Conservation (phyloP, 1,140 invertebrate species). For the Drosophila albomicans region DNA sequence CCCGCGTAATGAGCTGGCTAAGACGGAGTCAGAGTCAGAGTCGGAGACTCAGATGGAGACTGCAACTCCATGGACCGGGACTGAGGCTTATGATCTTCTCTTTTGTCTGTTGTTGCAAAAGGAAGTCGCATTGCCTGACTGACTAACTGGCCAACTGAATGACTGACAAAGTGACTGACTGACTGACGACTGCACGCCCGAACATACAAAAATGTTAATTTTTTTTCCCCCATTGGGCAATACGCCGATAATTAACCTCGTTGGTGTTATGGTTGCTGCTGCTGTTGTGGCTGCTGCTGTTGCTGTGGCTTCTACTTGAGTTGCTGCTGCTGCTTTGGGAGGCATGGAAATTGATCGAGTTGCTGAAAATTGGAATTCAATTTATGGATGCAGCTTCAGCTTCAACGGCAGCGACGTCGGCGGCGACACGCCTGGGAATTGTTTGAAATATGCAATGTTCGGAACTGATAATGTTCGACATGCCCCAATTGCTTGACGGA, state of each 20-base stretch:
- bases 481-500: slow-evolving; percentile 4
- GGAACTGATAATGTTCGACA: slow-evolving; percentile 39
- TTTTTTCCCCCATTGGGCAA: slow-evolving; percentile 68
- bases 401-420: no score
- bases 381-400: slow-evolving; percentile 53
- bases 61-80: slow-evolving; percentile 29
- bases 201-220: slow-evolving; percentile 71
- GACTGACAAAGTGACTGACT: slow-evolving; percentile 25
- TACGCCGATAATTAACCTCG: slow-evolving; percentile 77
- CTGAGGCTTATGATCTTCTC: slow-evolving; percentile 61
- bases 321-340: background rate
- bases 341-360: slow-evolving; percentile 66
- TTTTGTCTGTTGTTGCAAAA: slow-evolving; percentile 57
- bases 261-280: slow-evolving; percentile 45
- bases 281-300: slow-evolving; percentile 9
- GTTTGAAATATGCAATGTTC: slow-evolving; percentile 17
- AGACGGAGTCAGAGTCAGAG: background rate
- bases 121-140: slow-evolving; percentile 57
- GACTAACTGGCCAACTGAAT: slow-evolving; percentile 21
- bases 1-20: slow-evolving; percentile 76
- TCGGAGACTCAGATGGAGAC: slow-evolving; percentile 21
- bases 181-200: slow-evolving; percentile 26
- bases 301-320: no score
- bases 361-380: slow-evolving; percentile 66
- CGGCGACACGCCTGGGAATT: slow-evolving; percentile 30